Evolutionary conservation across 2,113 vertebrate genomes (phyloP).

Genomic region (Vicugna pacos): DNA sequence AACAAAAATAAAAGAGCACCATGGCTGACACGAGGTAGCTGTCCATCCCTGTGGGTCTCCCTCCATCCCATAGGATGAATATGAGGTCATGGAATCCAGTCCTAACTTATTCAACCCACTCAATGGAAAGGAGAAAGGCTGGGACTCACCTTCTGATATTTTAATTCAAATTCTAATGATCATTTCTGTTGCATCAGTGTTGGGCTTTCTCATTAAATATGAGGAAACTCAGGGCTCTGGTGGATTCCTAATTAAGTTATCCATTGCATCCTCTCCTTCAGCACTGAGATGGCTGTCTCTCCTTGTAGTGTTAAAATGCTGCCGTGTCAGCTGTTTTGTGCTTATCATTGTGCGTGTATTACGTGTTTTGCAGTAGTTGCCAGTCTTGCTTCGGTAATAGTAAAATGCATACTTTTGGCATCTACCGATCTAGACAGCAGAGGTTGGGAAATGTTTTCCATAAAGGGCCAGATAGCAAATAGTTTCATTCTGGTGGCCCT

Average conservation of each 20-base stretch:
- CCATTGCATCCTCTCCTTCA: neutral
- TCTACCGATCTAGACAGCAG: too few species aligned
- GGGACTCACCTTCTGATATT: neutral
- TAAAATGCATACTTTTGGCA: neutral
- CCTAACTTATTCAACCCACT: too few species aligned
- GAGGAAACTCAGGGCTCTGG: neutral
- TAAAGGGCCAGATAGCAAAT: neutral
- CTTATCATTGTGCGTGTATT: neutral
- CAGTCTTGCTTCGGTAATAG: neutral
- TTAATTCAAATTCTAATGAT: neutral
- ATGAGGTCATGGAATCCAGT: neutral
- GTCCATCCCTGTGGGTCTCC: rapidly evolving
- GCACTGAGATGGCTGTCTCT: neutral
- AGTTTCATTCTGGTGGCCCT: too few species aligned
- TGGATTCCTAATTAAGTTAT: neutral
- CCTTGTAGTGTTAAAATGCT: neutral
- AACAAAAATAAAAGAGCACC: neutral
- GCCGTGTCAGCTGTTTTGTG: neutral
- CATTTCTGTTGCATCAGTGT: rapidly evolving
- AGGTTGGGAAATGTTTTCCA: neutral
- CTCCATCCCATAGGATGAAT: too few species aligned
- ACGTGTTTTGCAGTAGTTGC: neutral
- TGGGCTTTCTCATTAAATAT: neutral
- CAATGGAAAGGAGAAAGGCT: neutral
- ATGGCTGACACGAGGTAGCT: rapidly evolving